Conservation (phyloP, 30 jellyfish, hydroid and myxozoan species). For the Catostylus mosaicus region DNA sequence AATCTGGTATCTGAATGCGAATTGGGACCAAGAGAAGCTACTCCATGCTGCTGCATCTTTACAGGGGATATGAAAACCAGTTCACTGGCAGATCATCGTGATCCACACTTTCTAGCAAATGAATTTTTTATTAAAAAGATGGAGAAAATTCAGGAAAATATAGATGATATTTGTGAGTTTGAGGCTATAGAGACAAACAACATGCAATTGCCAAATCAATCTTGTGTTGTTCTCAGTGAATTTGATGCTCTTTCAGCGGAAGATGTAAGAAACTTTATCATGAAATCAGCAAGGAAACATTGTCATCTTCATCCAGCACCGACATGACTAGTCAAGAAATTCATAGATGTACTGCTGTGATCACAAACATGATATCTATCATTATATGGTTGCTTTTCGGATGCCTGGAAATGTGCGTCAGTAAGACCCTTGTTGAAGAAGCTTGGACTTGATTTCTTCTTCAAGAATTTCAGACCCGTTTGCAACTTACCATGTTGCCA, state of each 20-base stretch:
- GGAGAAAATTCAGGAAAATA: slow-evolving; percentile 33
- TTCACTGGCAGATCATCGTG: slow-evolving; percentile 54
- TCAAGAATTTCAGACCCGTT: slow-evolving; percentile 58
- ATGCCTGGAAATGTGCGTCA: slow-evolving; percentile 39
- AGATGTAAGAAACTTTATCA: slow-evolving; percentile 27
- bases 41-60: slow-evolving; percentile 53
- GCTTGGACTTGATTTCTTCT: not conserved
- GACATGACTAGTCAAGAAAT: slow-evolving; percentile 45
- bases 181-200: slow-evolving; percentile 38
- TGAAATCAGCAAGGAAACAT: slow-evolving; percentile 43
- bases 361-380: slow-evolving; percentile 42
- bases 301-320: slow-evolving; percentile 69
- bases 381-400: slow-evolving; percentile 40
- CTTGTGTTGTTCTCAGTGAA: slow-evolving; percentile 10
- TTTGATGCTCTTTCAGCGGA: slow-evolving; percentile 59
- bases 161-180: slow-evolving; percentile 38
- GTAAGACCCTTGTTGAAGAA: not conserved
- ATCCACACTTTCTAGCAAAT: slow-evolving; percentile 65
- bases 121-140: too few species aligned
- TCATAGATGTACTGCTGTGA: slow-evolving; percentile 49
- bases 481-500: slow-evolving; percentile 58
- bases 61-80: slow-evolving; percentile 46
- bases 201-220: slow-evolving; percentile 29
- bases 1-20: too few species aligned
- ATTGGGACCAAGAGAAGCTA: slow-evolving; percentile 55